Conservation (phyloP, 2,888 invertebrate species). For the Polydrusus cervinus region DNA sequence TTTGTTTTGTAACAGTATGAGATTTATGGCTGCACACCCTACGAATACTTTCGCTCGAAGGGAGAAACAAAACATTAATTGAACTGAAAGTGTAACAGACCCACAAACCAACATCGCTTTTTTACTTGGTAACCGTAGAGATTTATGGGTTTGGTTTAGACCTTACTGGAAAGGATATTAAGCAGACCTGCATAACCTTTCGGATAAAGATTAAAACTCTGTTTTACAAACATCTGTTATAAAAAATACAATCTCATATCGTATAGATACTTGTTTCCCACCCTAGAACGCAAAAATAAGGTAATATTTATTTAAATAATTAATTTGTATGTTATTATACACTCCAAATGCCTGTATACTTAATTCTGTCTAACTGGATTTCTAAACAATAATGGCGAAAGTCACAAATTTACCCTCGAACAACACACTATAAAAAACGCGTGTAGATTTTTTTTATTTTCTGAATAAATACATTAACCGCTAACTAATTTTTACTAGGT, state of each 20-base stretch:
- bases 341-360: too few species aligned
- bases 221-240: constrained; percentile 10
- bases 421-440: too few species aligned
- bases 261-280: neutral
- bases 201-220: constrained; percentile 11
- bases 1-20: constrained; percentile 70
- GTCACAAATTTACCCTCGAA: too few species aligned
- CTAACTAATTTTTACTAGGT: too few species aligned
- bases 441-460: too few species aligned
- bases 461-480: too few species aligned
- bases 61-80: constrained; percentile 65
- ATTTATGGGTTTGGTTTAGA: constrained; percentile 55
- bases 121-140: constrained; percentile 52
- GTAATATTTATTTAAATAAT: too few species aligned
- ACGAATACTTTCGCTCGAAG: constrained; percentile 58
- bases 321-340: too few species aligned
- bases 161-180: constrained; percentile 38
- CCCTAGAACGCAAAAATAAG: too few species aligned
- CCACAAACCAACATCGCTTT: constrained; percentile 60
- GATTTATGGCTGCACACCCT: constrained; percentile 66
- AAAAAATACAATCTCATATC: neutral
- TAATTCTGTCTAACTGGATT: too few species aligned
- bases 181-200: constrained; percentile 34
- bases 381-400: too few species aligned
- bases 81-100: constrained; percentile 64